Percentiles rank a stretch among this genome's conserved stretches.
phyloP scores from a whole-genome alignment of 1,140 invertebrate genomes.

The Lamellibrachia luymesi region DNA sequence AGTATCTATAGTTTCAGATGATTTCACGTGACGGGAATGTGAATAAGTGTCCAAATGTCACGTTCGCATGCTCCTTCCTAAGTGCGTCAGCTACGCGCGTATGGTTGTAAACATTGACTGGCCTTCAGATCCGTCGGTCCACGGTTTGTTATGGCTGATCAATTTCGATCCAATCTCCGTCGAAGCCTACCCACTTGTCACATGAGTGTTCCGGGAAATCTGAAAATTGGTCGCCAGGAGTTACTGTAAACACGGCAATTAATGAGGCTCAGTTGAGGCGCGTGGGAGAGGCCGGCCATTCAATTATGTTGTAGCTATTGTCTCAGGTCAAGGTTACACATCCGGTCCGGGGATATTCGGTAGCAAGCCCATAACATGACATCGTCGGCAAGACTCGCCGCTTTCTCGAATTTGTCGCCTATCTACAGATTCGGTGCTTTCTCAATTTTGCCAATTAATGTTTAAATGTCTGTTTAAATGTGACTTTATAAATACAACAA shows the following conservation, averaged over 20 bases:
- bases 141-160: neutral
- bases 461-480: no score
- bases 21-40: neutral
- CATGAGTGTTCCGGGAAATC: neutral
- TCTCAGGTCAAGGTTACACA: no score
- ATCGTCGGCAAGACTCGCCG: no score
- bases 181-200: neutral
- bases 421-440: no score
- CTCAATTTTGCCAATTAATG: no score
- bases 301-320: neutral
- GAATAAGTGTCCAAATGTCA: neutral
- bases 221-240: neutral
- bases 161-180: neutral
- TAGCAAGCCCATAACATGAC: no score
- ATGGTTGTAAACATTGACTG: neutral
- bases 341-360: no score
- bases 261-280: neutral
- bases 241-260: neutral
- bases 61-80: neutral
- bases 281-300: neutral
- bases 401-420: no score
- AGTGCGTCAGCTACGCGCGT: neutral
- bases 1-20: no score
- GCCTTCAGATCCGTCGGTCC: neutral
- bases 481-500: no score